Evolutionary conservation across 2,888 invertebrate species (phyloP).

Genomic region (Xanthostigma xanthostigma): DNA sequence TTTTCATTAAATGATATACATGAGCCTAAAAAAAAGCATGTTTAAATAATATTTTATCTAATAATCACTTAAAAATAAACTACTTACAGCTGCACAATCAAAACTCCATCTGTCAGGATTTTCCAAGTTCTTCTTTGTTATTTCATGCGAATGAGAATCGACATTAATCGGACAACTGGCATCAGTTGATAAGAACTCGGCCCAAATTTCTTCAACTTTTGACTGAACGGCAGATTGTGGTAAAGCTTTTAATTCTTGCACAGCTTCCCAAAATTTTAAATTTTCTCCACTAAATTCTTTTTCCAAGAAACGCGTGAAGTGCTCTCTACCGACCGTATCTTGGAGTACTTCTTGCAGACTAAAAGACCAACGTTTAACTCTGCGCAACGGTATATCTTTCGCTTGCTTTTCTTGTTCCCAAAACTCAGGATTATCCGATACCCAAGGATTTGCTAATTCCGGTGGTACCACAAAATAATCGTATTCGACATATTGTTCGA

Average conservation of each 20-base stretch:
- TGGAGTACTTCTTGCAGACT: conserved; percentile 85
- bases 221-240: conserved; percentile 72
- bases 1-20: conserved; percentile 98
- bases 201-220: conserved; percentile 78
- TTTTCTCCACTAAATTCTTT: conserved; percentile 99
- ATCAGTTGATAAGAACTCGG: conserved; percentile 83
- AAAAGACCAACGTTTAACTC: conserved; percentile 95
- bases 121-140: conserved; percentile 65
- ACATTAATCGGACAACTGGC: conserved; percentile 96
- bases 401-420: conserved; percentile 94
- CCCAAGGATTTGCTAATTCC: conserved; percentile 95
- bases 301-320: conserved; percentile 88
- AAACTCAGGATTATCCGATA: conserved; percentile 84
- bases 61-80: conserved; percentile 3
- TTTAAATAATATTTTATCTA: conserved; percentile 1
- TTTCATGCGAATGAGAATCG: conserved; percentile 80
- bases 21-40: conserved; percentile 61
- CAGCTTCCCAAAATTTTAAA: conserved; percentile 92
- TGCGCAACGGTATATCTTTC: conserved; percentile 82
- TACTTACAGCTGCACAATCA: conserved; percentile 85
- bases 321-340: conserved; percentile 91
- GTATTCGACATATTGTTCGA: conserved; percentile 91
- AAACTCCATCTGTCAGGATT: conserved; percentile 87
- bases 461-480: conserved; percentile 88
- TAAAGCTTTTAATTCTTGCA: conserved; percentile 79